A percentile compares a stretch with the other conserved stretches of the same genome.
Conservation (phyloP, 2,888 invertebrate species). For the Rhagonycha fulva region DNA sequence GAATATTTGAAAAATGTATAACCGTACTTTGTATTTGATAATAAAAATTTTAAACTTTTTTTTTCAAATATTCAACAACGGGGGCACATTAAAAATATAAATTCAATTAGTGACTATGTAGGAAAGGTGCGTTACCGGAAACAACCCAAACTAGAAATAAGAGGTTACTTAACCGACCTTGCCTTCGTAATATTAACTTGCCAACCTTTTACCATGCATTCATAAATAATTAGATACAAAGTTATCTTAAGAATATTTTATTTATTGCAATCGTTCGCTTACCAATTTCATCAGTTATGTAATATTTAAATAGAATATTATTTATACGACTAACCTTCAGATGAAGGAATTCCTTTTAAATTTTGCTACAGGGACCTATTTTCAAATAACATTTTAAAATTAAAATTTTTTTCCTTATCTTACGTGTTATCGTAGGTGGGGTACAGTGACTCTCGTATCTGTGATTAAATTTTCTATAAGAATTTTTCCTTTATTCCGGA, state of each 20-base stretch:
- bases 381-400: background rate
- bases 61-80: background rate
- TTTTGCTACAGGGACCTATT: background rate
- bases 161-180: constrained; percentile 36
- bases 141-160: constrained; percentile 30
- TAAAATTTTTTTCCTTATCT: background rate
- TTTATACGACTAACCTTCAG: background rate
- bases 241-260: constrained; percentile 1
- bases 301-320: background rate
- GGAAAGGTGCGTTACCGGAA: constrained; percentile 30
- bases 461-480: background rate
- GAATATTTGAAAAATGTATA: background rate
- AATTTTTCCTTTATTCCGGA: background rate
- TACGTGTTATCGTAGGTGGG: background rate
- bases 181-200: constrained; percentile 33
- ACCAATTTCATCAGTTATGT: background rate
- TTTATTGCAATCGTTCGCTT: background rate
- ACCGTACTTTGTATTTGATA: background rate
- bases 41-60: background rate
- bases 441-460: background rate
- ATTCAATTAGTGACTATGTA: constrained; percentile 5
- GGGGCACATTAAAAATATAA: background rate
- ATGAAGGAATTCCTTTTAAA: background rate
- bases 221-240: constrained; percentile 14
- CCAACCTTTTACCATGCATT: constrained; percentile 30